Percentiles rank a stretch among this genome's conserved stretches.
These are phyloP conservation scores for Apodemus speciosus DNA, from an alignment of 2,113 vertebrate genomes.

Conservation along the genomic window DNA sequence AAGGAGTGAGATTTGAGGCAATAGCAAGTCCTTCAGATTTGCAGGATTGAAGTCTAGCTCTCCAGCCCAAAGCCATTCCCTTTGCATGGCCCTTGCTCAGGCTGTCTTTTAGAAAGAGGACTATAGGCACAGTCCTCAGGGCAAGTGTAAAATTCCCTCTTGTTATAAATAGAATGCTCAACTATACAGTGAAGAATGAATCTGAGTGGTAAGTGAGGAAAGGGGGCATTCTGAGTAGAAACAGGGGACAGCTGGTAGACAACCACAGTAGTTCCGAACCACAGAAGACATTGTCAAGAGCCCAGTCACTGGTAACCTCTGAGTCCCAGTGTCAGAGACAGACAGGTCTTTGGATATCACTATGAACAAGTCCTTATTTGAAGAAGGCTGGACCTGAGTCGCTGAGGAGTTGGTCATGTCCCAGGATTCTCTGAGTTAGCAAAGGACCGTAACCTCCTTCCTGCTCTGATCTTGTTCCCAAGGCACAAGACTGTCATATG, in stretches of 20 bases:
- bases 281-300: background rate
- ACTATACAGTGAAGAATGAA: background rate
- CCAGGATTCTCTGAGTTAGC: background rate
- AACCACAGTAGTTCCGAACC: background rate
- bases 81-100: background rate
- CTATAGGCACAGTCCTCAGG: background rate
- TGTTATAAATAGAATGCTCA: background rate
- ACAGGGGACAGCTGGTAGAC: background rate
- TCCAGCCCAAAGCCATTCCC: background rate
- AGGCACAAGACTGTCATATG: background rate
- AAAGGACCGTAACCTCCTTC: background rate
- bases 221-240: background rate
- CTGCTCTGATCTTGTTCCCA: background rate
- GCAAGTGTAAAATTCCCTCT: background rate
- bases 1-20: background rate
- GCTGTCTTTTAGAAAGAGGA: background rate
- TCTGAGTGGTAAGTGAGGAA: background rate
- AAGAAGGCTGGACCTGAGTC: background rate
- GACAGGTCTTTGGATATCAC: background rate
- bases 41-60: background rate
- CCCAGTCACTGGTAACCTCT: background rate
- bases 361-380: background rate
- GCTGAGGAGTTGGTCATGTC: background rate
- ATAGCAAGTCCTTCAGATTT: background rate
- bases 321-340: background rate